Percentiles rank a stretch among this genome's conserved stretches.
Conservation (phyloP, 2,888 invertebrate species). For the Lasioglossum zephyrum region DNA sequence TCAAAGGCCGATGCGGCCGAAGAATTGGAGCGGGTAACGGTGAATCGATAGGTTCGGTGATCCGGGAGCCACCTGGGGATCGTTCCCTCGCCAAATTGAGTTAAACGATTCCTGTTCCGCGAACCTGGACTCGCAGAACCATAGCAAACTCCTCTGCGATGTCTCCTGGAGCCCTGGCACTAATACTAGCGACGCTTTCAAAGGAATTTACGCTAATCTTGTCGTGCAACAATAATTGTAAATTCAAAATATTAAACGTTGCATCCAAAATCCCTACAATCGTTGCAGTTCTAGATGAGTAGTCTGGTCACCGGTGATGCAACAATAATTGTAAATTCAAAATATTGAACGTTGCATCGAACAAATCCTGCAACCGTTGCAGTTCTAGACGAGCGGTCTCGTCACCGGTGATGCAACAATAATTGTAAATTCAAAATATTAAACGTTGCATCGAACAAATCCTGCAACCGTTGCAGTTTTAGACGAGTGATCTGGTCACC, state of each 20-base stretch:
- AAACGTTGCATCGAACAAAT: background rate
- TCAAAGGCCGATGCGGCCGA: background rate
- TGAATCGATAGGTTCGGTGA: slow-evolving; percentile 28
- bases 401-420: background rate
- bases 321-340: background rate
- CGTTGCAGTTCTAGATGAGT: background rate
- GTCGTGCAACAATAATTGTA: background rate
- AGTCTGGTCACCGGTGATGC: too few relatives aligned
- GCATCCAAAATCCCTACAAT: background rate
- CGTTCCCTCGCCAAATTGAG: slow-evolving; percentile 46
- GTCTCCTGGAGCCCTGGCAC: background rate
- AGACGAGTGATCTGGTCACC: too few relatives aligned
- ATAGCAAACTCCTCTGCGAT: background rate
- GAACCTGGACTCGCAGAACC: slow-evolving; percentile 16
- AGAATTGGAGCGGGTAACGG: slow-evolving; percentile 44
- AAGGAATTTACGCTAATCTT: background rate
- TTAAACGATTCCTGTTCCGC: slow-evolving; percentile 35
- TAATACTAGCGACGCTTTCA: background rate
- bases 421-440: too few relatives aligned
- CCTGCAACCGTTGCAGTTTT: background rate
- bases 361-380: background rate
- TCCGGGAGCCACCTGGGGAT: slow-evolving; percentile 21
- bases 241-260: background rate
- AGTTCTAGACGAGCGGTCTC: too few relatives aligned
- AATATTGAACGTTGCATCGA: background rate